Evolutionary conservation across 2,113 vertebrate species (phyloP).

Genomic region (Hyaena hyaena): DNA sequence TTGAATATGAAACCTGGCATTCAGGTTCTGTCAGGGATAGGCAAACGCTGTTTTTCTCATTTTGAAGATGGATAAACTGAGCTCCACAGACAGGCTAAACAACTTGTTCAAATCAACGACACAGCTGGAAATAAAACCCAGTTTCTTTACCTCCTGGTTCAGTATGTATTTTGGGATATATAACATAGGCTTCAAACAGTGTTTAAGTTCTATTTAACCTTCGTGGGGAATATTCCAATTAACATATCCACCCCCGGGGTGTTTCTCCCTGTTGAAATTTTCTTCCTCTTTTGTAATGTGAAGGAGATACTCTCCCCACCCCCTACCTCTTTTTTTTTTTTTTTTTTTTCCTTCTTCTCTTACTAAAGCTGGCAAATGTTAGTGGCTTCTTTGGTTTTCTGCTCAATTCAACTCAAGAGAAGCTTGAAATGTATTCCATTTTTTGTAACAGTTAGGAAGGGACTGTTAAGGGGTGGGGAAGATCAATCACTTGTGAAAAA

Average conservation of each 20-base stretch:
- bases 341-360: neutral
- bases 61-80: conserved; percentile 78
- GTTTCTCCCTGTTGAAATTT: conserved; percentile 69
- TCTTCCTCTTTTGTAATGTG: conserved; percentile 22
- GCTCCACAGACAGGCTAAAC: conserved; percentile 67
- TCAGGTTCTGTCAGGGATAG: conserved; percentile 33
- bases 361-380: conserved; percentile 47
- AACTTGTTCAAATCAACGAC: conserved; percentile 78
- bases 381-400: conserved; percentile 53
- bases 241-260: conserved; percentile 68
- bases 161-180: conserved; percentile 70
- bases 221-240: conserved; percentile 77
- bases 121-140: conserved; percentile 76
- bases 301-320: neutral
- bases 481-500: conserved; percentile 83
- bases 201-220: conserved; percentile 76
- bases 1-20: conserved; percentile 47
- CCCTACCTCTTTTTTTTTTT: neutral
- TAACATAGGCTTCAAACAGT: conserved; percentile 74
- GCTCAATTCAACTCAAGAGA: conserved; percentile 76
- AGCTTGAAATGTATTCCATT: conserved; percentile 79
- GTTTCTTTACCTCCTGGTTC: conserved; percentile 72
- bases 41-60: conserved; percentile 70
- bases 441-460: conserved; percentile 72
- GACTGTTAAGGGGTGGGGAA: conserved; percentile 68